Base-by-base conservation (phyloP, 2,797 vertebrate species). In the Sebastolobus altivelis region DNA sequence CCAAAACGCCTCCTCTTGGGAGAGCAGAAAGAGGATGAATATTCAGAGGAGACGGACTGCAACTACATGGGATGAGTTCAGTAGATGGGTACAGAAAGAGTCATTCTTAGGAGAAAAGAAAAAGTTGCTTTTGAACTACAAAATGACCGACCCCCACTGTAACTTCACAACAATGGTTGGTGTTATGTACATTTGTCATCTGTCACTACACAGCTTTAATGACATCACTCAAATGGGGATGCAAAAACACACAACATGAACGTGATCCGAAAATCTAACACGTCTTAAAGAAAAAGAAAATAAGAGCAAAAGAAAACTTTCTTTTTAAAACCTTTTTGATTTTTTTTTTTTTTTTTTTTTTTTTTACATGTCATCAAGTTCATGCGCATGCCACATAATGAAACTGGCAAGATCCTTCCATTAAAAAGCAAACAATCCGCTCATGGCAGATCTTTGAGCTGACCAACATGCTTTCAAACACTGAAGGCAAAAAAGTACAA, bases 331-430 rank as follows among this genome's bases (percentile, higher is more conserved):
- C 65, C 66, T 73, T 82, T 81, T 77, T 3, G n/a, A n/a, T 80
- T 55, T 22, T 33, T 20, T 3, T 70, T 70, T 62, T 55, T 68
- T 79, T 72, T 72, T 65, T 25, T 83, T 73, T 73, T 81, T 81
- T 75, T 80, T 77, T 66, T 80, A 89, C 86, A 95, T 89, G 75
- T 93, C 93, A 94, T 93, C 90, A 94, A 96, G 92, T 95, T 96
- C 94, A 94, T 94, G 96, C 90, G 88, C 93, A 95, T 95, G 96
- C 95, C 94, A 85, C 92, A 90, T 87, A 87, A 89, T 85, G 94
- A 95, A 93, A 95, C 92, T 87, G 94, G 93, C 93, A 93, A 95
- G 94, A 95, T 96, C 93, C 92, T 92, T 96, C 91, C 89, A 63
- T 83, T 84, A 86, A 84, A 91, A 91, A 93, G 92, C 77, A 88